Evolutionary conservation across 2,113 vertebrate genomes (phyloP).

Genomic region (Erythrocercus mccallii): DNA sequence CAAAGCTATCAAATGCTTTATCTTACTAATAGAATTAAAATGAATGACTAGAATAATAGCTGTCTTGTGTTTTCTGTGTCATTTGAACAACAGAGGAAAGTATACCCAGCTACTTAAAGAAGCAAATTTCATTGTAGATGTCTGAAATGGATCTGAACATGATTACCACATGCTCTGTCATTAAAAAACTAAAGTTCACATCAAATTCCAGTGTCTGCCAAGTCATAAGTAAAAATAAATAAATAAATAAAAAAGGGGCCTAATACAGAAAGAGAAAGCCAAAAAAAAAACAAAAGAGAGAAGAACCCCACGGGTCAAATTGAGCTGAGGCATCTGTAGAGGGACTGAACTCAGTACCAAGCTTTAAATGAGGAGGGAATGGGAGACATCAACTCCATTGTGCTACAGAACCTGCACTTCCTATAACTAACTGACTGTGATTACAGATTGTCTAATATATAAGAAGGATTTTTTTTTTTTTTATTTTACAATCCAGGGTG

Average conservation of each 20-base stretch:
- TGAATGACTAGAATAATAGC: neutral
- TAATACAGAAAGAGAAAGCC: neutral
- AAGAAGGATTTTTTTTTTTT: neutral
- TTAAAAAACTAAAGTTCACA: neutral
- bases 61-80: neutral
- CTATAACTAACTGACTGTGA: neutral
- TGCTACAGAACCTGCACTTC: neutral
- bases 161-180: neutral
- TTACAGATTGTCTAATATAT: neutral
- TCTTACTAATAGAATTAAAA: neutral
- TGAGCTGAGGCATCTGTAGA: neutral
- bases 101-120: neutral
- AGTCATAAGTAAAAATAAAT: neutral
- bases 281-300: fast-evolving
- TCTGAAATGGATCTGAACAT: neutral
- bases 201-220: neutral
- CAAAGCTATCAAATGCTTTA: neutral
- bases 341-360: neutral
- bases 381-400: neutral
- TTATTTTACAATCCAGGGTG: neutral
- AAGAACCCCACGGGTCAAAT: neutral
- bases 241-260: neutral
- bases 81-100: neutral
- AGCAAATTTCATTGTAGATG: neutral
- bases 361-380: neutral